Evolutionary conservation across 2,797 vertebrate genomes (phyloP).

Genomic region (Eleutherodactylus coqui): DNA sequence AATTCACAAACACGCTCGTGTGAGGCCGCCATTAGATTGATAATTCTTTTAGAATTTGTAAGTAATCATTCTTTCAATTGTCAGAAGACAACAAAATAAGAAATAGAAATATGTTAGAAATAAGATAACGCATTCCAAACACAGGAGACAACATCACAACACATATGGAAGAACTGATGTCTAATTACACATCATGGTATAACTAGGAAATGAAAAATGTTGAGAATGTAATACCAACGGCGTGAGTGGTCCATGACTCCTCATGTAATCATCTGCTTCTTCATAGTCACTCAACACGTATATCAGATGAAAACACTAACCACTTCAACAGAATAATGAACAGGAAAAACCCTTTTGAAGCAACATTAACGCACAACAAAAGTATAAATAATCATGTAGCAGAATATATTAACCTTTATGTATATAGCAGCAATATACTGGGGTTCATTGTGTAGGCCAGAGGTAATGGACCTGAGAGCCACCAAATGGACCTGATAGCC

Average conservation of each 20-base stretch:
- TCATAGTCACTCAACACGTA: background rate
- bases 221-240: background rate
- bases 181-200: background rate
- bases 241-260: background rate
- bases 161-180: background rate
- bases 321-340: background rate
- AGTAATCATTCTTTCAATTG: background rate
- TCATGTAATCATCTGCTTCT: background rate
- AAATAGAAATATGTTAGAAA: background rate
- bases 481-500: too few relatives aligned
- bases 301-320: background rate
- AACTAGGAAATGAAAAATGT: background rate
- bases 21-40: conserved; percentile 10
- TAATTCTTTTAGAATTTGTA: background rate
- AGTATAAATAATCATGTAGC: background rate
- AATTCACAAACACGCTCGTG: too few relatives aligned
- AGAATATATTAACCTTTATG: background rate
- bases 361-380: background rate
- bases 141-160: background rate
- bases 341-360: background rate
- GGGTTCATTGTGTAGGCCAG: too few relatives aligned
- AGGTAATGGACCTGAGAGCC: too few relatives aligned
- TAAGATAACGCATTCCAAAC: background rate
- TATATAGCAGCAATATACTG: too few relatives aligned
- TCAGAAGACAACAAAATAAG: background rate